These are phyloP conservation scores for Crax fasciolata DNA, from an alignment of 2,797 vertebrate genomes.

Conservation along the genomic window DNA sequence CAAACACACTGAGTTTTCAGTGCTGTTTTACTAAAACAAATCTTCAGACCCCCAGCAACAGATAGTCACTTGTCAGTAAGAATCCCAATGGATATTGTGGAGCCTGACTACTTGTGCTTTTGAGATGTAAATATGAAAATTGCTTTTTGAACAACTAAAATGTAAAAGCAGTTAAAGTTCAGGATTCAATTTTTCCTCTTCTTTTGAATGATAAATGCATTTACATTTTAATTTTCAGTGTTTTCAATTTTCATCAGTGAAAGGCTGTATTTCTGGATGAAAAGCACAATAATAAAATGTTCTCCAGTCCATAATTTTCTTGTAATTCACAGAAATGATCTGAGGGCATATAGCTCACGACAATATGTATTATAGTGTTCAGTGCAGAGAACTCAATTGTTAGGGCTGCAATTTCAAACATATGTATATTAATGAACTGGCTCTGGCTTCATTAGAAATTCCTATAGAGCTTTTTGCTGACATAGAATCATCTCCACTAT, in stretches of 20 bases:
- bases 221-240: slow-evolving; percentile 76
- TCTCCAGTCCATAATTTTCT: slow-evolving; percentile 71
- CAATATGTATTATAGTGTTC: slow-evolving; percentile 61
- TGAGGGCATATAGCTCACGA: slow-evolving; percentile 56
- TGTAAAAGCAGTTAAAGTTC: slow-evolving; percentile 65
- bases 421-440: slow-evolving; percentile 75
- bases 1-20: background rate
- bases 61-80: background rate
- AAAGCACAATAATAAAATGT: slow-evolving; percentile 71
- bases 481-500: background rate
- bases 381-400: slow-evolving; percentile 55
- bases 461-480: slow-evolving; percentile 64
- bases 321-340: slow-evolving; percentile 71
- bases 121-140: slow-evolving; percentile 66
- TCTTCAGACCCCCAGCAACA: background rate
- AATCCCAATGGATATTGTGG: slow-evolving; percentile 29
- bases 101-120: slow-evolving; percentile 29
- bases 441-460: slow-evolving; percentile 69
- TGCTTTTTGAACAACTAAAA: slow-evolving; percentile 62
- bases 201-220: slow-evolving; percentile 67
- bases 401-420: slow-evolving; percentile 61
- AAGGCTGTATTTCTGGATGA: slow-evolving; percentile 55
- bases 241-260: slow-evolving; percentile 71
- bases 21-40: slow-evolving; percentile 46
- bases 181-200: slow-evolving; percentile 49